Conservation (phyloP, 2,888 invertebrate genomes). For the Stenodera caucasica region DNA sequence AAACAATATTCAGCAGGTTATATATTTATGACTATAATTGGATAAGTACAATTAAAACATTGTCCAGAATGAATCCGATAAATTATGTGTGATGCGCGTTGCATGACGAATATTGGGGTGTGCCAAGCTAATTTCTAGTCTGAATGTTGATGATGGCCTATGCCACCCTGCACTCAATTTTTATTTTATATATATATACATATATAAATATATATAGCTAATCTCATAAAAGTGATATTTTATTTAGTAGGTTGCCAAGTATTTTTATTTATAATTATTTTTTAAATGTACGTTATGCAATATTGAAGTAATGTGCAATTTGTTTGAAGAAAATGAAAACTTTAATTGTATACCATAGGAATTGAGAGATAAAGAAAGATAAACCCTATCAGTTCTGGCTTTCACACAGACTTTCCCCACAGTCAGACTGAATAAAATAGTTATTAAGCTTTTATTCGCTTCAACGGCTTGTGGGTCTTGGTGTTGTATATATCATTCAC, state of each 20-base stretch:
- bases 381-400: slow-evolving; percentile 37
- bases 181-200: slow-evolving; percentile 31
- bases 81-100: slow-evolving; percentile 25
- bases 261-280: slow-evolving; percentile 40
- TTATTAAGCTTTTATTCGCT: slow-evolving; percentile 46
- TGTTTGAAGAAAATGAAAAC: slow-evolving; percentile 29
- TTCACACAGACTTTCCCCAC: slow-evolving; percentile 18
- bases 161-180: slow-evolving; percentile 38
- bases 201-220: slow-evolving; percentile 25
- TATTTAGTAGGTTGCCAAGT: slow-evolving; percentile 43
- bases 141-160: slow-evolving; percentile 40
- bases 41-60: slow-evolving; percentile 30
- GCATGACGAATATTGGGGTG: slow-evolving; percentile 31
- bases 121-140: slow-evolving; percentile 52
- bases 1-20: slow-evolving; percentile 28
- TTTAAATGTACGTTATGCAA: slow-evolving; percentile 39
- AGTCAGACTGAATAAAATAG: slow-evolving; percentile 39
- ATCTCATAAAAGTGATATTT: slow-evolving; percentile 43
- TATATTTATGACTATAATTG: slow-evolving; percentile 30
- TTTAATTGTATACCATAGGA: slow-evolving; percentile 42
- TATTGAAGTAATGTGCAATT: slow-evolving; percentile 43
- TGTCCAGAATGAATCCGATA: slow-evolving; percentile 33
- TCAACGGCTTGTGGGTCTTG: slow-evolving; percentile 46
- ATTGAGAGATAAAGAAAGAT: slow-evolving; percentile 34
- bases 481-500: slow-evolving; percentile 42